These are phyloP conservation scores for Coptodon rendalli DNA, from an alignment of 2,113 vertebrate species.

Conservation along the genomic window DNA sequence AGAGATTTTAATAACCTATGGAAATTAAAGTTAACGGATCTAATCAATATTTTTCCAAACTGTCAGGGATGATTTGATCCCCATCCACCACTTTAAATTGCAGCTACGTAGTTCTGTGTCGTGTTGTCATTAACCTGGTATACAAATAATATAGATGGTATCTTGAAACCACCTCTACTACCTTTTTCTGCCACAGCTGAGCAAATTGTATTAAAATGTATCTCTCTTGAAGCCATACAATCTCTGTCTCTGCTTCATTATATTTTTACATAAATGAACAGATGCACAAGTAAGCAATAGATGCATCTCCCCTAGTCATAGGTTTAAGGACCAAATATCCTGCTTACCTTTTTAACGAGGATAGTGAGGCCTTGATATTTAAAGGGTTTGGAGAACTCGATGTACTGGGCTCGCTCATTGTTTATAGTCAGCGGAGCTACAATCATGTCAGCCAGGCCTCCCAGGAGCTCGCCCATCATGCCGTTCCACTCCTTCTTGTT, in stretches of 20 bases:
- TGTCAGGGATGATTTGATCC: not conserved
- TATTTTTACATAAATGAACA: not conserved
- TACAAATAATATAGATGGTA: not conserved
- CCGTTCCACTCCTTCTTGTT: slow-evolving; percentile 99
- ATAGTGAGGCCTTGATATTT: slow-evolving; percentile 99
- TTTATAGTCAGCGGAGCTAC: slow-evolving; percentile 97
- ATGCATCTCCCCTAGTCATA: not conserved
- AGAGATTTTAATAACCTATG: not conserved
- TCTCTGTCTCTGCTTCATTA: not conserved
- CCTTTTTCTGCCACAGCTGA: not conserved
- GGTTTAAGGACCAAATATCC: not conserved
- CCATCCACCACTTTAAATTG: not conserved
- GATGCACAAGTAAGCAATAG: not conserved
- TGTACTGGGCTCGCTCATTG: slow-evolving; percentile 97
- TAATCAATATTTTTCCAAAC: not conserved
- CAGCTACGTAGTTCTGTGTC: not conserved
- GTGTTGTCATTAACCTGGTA: not conserved
- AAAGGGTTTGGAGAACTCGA: slow-evolving; percentile 98
- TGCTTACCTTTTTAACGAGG: slow-evolving; percentile 93
- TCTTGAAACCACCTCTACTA: not conserved
- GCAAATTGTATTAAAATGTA: not conserved
- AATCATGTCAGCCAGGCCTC: slow-evolving; percentile 96
- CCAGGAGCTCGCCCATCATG: slow-evolving; percentile 98
- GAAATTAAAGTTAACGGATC: not conserved
- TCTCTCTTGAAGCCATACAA: not conserved